phyloP scores from a whole-genome alignment of 2,113 vertebrate genomes.

The Camelus bactrianus region DNA sequence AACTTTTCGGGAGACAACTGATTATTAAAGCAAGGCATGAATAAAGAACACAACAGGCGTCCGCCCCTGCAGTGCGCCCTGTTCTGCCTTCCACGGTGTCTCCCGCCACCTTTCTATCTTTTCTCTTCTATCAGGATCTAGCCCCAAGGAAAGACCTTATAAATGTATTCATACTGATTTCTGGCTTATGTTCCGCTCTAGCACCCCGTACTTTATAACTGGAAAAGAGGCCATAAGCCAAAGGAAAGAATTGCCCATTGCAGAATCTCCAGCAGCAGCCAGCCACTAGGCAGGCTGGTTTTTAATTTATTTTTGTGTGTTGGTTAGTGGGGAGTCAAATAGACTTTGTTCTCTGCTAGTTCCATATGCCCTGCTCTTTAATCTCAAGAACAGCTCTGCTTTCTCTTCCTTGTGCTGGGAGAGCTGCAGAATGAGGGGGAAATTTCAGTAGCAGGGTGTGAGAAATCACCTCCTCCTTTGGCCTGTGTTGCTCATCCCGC shows the following conservation, averaged over 20 bases:
- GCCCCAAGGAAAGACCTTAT: background rate
- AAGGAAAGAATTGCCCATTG: background rate
- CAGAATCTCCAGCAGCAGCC: background rate
- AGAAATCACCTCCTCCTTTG: constrained; percentile 81
- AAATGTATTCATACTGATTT: constrained; percentile 24
- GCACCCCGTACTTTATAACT: constrained; percentile 7
- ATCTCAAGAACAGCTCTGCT: background rate
- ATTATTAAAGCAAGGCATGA: constrained; percentile 29
- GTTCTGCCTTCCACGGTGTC: background rate
- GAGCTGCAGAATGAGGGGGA: constrained; percentile 78
- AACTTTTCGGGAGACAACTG: constrained; percentile 12
- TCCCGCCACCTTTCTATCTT: background rate
- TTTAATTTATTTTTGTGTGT: constrained; percentile 3
- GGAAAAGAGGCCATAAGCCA: background rate
- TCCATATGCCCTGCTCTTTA: background rate
- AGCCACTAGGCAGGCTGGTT: background rate
- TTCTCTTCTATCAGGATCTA: background rate
- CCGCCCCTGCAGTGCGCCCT: rapidly evolving
- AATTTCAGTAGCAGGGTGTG: constrained; percentile 78
- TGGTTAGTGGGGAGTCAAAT: background rate
- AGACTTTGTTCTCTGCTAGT: background rate
- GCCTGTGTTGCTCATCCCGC: constrained; percentile 75
- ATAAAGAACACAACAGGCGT: constrained; percentile 8
- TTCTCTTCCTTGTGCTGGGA: constrained; percentile 51
- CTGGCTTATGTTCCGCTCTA: background rate